phyloP scores from a whole-genome alignment of 92 coral and sea anemone species.

The Zoanthus gigantus region DNA sequence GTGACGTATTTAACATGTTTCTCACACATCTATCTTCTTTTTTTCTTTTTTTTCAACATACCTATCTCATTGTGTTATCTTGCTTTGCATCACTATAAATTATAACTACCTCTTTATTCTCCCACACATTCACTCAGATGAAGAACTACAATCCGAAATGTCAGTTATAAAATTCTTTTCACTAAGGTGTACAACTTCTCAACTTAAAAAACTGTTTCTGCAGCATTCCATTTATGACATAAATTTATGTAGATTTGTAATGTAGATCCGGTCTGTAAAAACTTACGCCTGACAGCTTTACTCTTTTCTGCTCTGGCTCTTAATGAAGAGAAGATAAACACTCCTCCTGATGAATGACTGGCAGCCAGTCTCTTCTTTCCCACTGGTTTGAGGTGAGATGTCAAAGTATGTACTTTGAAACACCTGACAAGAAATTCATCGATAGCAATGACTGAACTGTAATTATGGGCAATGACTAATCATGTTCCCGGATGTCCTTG shows the following conservation, averaged over 20 bases:
- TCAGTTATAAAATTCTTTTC: too few relatives aligned
- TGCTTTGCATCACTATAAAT: too few relatives aligned
- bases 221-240: background rate
- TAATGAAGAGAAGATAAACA: constrained; percentile 91
- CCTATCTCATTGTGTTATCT: too few relatives aligned
- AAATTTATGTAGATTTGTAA: background rate
- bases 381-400: constrained; percentile 88
- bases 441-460: background rate
- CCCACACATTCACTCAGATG: too few relatives aligned
- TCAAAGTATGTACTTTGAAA: constrained; percentile 83
- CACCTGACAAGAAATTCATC: constrained; percentile 44
- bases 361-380: constrained; percentile 65
- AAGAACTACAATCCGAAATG: too few relatives aligned
- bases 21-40: too few relatives aligned
- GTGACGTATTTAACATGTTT: too few relatives aligned
- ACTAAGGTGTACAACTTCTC: too few relatives aligned
- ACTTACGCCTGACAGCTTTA: constrained; percentile 59
- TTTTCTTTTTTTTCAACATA: too few relatives aligned
- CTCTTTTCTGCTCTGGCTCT: constrained; percentile 67
- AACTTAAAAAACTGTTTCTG: too few relatives aligned
- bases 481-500: too few relatives aligned
- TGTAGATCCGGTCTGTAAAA: background rate
- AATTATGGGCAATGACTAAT: background rate
- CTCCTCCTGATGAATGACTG: constrained; percentile 60
- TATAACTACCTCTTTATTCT: too few relatives aligned